Evolutionary conservation across 2,888 invertebrate genomes (phyloP), one percentile per base, ranked within the genome.

Genomic region (Leucophenga montana): DNA sequence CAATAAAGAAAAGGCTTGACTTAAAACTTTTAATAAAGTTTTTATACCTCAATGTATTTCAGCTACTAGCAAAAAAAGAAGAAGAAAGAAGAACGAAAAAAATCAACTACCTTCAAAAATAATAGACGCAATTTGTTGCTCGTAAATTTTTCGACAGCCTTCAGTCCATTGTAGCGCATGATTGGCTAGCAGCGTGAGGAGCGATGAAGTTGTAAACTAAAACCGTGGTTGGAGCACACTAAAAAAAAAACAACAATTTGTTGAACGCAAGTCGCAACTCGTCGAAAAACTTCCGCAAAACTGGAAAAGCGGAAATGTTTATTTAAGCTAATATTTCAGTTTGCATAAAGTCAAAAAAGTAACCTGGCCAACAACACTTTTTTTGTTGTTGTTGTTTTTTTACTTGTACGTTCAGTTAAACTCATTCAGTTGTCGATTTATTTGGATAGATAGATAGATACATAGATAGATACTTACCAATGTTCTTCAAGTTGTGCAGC

Each of bases 21-120:
- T 56, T 56, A 68, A 82, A 82, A 79, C 77, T 85, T 84, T 85
- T 83, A 78, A 83, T 80, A 85, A 84, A 83, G 82, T 85, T 84
- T 78, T 82, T 78, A 77, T 79, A 77, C 76, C 77, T 78, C 61
- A n/a, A 39, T 61, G 44, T 59, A 59, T 33, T n/a, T n/a, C n/a
- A n/a, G n/a, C n/a, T n/a, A n/a, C n/a, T 33, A 33, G 18, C 61
- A 65, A 57, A 53, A 69, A 66, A 65, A 56, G 50, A 64, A 61
- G 11, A 44, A 69, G 72, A 56, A 61, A 67, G 53, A 67, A 66
- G 22, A 50, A 62, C 20, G 16, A 56, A 39, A 3, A 39, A 39
- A 27, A 27, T 27, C 27, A 27, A 27, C 27, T 39, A 70, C 68
- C 39, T 68, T 68, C 57, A 70, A 73, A 76, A 77, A 76, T 80